phyloP scores from a whole-genome alignment of 2,888 invertebrate species.

The Apodemia duryi region DNA sequence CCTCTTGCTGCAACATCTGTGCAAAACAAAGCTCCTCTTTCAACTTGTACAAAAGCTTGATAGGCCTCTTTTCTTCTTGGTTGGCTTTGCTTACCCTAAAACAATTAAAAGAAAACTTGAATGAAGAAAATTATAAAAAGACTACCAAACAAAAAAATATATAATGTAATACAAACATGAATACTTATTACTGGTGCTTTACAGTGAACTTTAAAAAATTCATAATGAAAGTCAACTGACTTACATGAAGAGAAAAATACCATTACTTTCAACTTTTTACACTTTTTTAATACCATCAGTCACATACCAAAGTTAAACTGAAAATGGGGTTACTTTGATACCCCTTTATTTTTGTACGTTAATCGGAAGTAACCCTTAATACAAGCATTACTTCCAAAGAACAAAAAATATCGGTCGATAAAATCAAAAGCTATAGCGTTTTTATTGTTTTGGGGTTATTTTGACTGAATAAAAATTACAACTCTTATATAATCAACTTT shows the following conservation, averaged over 20 bases:
- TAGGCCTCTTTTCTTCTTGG: slow-evolving; percentile 96
- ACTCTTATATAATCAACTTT: too few species aligned
- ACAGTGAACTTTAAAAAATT: slow-evolving; percentile 92
- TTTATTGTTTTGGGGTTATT: too few species aligned
- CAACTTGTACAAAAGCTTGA: slow-evolving; percentile 95
- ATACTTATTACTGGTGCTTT: slow-evolving; percentile 95
- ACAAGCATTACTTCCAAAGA: too few species aligned
- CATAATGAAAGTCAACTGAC: slow-evolving; percentile 96
- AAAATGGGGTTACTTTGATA: too few species aligned
- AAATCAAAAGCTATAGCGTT: too few species aligned
- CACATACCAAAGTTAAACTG: too few species aligned
- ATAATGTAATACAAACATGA: slow-evolving; percentile 84
- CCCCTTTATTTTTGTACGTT: too few species aligned
- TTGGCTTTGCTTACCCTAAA: slow-evolving; percentile 97
- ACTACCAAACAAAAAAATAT: background rate
- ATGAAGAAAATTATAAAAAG: background rate
- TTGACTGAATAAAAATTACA: too few species aligned
- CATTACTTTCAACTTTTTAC: slow-evolving; percentile 94
- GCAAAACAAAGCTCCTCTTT: slow-evolving; percentile 93
- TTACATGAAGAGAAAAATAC: slow-evolving; percentile 98
- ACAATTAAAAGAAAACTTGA: slow-evolving; percentile 8
- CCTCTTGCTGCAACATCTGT: slow-evolving; percentile 99
- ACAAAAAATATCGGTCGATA: too few species aligned
- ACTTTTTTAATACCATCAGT: slow-evolving; percentile 96
- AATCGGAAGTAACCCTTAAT: too few species aligned